Conservation (phyloP, 2,797 vertebrate genomes). For the Etheostoma nigrum region DNA sequence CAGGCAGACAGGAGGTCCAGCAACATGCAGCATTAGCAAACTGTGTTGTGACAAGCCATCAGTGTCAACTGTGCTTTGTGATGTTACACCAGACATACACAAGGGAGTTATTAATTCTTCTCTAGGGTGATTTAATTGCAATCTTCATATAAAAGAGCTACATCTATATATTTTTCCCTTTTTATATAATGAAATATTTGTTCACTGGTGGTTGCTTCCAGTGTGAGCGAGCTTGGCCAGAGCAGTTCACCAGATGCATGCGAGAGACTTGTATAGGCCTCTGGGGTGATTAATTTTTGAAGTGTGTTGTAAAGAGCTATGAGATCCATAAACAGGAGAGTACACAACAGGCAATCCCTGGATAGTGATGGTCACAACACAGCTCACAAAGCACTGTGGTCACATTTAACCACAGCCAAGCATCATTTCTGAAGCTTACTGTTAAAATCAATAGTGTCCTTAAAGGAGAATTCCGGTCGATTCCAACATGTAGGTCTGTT, state of each 20-base stretch:
- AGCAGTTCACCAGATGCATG: constrained; percentile 73
- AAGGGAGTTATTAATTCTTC: constrained; percentile 52
- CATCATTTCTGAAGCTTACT: constrained; percentile 33
- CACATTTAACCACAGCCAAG: constrained; percentile 57
- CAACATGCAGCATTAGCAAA: constrained; percentile 76
- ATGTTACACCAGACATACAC: constrained; percentile 51
- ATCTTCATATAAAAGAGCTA: constrained; percentile 56
- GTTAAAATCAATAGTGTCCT: constrained; percentile 54
- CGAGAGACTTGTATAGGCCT: constrained; percentile 73
- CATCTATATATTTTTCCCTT: constrained; percentile 16
- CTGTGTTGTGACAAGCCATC: constrained; percentile 80
- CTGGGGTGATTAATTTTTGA: constrained; percentile 83
- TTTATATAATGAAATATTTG: constrained; percentile 39
- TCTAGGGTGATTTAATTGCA: constrained; percentile 56
- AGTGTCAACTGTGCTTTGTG: constrained; percentile 59
- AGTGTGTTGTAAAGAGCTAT: constrained; percentile 83
- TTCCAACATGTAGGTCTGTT: too few species aligned
- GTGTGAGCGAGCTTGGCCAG: constrained; percentile 52
- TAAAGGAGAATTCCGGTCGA: too few species aligned
- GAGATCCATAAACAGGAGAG: constrained; percentile 80
- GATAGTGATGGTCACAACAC: constrained; percentile 65
- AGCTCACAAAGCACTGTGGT: constrained; percentile 65
- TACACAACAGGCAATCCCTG: constrained; percentile 73
- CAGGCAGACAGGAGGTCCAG: constrained; percentile 72
- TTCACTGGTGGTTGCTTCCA: constrained; percentile 39